Conservation (phyloP, 2,888 invertebrate species). For the Andrena fulva region DNA sequence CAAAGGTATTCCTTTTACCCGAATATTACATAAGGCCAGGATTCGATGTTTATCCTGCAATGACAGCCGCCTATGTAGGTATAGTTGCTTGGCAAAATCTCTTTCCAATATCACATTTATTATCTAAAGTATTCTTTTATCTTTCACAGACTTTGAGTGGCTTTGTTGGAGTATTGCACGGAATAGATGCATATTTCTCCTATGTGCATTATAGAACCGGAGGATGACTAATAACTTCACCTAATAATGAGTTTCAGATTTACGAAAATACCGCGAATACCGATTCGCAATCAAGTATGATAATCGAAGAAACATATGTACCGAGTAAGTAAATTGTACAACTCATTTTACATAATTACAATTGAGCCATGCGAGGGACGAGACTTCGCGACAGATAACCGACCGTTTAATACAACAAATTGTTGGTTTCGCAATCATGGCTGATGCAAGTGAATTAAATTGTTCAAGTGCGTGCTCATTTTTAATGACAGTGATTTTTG, state of each 20-base stretch:
- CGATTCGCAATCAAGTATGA: background rate
- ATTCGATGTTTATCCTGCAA: slow-evolving; percentile 93
- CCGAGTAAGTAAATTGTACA: background rate
- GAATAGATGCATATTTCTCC: slow-evolving; percentile 92
- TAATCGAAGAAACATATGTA: background rate
- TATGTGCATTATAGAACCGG: slow-evolving; percentile 89
- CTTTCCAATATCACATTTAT: no score
- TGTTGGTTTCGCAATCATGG: background rate
- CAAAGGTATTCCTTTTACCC: slow-evolving; percentile 91
- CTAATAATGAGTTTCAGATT: background rate
- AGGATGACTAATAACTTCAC: slow-evolving; percentile 82
- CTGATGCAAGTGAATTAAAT: background rate
- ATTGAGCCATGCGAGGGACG: background rate
- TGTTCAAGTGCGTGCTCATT: background rate
- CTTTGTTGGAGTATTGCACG: slow-evolving; percentile 91
- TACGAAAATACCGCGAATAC: background rate
- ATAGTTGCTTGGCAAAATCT: background rate
- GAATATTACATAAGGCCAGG: slow-evolving; percentile 91
- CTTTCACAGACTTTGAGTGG: slow-evolving; percentile 92
- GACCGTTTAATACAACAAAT: background rate
- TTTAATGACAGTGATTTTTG: no score
- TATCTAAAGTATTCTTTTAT: background rate
- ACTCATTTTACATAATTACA: background rate
- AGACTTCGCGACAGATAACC: background rate
- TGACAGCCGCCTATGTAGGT: slow-evolving; percentile 95